These are phyloP conservation scores for Oncorhynchus gorbuscha DNA, from an alignment of 2,113 vertebrate genomes.

Conservation along the genomic window DNA sequence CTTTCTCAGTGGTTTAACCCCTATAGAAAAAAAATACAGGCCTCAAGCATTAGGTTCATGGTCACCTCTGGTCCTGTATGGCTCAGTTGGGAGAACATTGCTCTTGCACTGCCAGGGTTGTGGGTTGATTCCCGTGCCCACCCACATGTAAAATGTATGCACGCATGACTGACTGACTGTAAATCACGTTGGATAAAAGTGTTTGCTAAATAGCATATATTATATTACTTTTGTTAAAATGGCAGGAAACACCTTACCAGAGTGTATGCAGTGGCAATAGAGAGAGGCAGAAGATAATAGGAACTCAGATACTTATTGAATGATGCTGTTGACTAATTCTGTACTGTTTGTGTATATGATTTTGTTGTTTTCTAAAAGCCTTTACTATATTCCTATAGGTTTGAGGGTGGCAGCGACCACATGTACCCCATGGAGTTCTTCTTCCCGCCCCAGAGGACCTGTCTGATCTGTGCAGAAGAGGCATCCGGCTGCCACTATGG, in stretches of 20 bases:
- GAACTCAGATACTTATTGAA: neutral
- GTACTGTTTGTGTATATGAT: neutral
- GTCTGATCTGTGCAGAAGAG: constrained; percentile 96
- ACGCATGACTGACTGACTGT: too few relatives aligned
- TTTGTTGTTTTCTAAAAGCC: constrained; percentile 16
- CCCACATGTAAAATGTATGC: too few relatives aligned
- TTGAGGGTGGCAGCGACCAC: constrained; percentile 83
- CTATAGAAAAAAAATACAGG: neutral
- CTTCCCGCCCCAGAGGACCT: constrained; percentile 94
- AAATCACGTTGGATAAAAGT: too few relatives aligned
- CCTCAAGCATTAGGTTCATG: neutral
- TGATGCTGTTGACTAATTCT: neutral
- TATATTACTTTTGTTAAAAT: neutral
- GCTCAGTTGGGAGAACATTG: too few relatives aligned
- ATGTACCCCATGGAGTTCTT: constrained; percentile 95
- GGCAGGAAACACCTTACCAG: neutral
- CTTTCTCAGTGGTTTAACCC: neutral
- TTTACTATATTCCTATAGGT: constrained; percentile 64
- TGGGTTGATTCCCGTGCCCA: too few relatives aligned
- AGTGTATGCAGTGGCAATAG: neutral
- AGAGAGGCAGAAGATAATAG: neutral
- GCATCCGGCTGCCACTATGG: constrained; percentile 97
- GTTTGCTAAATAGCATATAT: too few relatives aligned
- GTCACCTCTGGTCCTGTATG: neutral
- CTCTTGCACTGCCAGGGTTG: too few relatives aligned